A percentile compares a stretch with the other conserved stretches of the same genome.
Conservation (phyloP, 2,797 vertebrate species). For the Pelodytes ibericus region DNA sequence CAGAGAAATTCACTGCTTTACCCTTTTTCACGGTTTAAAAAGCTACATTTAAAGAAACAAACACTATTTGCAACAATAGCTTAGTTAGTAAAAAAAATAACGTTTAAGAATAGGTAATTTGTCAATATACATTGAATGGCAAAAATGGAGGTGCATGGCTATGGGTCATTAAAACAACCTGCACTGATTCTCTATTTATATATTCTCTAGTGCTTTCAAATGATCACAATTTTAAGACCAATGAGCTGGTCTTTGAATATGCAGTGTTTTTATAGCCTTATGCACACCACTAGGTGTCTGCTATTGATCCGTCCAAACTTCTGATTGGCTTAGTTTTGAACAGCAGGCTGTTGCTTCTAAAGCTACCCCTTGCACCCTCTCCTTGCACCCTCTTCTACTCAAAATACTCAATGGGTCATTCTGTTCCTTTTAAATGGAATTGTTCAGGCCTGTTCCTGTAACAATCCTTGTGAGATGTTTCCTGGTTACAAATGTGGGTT, state of each 20-base stretch:
- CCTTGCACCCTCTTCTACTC: no score
- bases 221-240: background rate
- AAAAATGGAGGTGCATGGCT: background rate
- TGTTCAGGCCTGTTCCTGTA: background rate
- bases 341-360: background rate
- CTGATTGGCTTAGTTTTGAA: background rate
- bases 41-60: no score
- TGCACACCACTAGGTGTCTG: background rate
- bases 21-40: no score
- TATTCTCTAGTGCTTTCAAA: background rate
- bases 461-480: background rate
- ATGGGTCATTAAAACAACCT: background rate
- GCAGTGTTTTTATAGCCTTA: background rate
- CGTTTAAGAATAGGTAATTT: no score
- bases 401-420: background rate
- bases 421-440: background rate
- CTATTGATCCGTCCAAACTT: background rate
- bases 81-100: no score
- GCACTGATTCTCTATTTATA: background rate
- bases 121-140: no score
- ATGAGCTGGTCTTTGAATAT: background rate
- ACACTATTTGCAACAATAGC: no score
- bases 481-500: background rate
- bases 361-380: background rate
- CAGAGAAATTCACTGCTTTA: no score